A percentile compares a stretch with the other conserved stretches of the same genome.
phyloP scores from a whole-genome alignment of 2,888 invertebrate genomes.

The Mayetiola destructor region DNA sequence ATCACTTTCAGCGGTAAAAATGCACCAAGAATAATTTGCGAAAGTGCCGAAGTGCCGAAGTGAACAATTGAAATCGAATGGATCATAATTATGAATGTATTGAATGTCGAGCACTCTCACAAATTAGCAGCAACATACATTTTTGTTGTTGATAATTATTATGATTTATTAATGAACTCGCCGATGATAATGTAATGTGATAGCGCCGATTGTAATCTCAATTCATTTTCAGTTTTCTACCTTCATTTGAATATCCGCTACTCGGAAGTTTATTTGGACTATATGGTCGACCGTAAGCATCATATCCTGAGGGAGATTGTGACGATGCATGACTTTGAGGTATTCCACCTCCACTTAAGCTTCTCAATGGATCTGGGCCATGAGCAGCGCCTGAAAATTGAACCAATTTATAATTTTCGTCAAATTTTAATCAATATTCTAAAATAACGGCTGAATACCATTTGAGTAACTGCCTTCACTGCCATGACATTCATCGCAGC shows the following conservation, averaged over 20 bases:
- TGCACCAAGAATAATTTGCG: no score
- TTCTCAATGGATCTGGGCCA: conserved; percentile 12
- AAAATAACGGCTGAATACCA: conserved; percentile 10
- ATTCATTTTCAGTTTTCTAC: background rate
- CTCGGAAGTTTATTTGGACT: background rate
- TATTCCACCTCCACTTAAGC: background rate
- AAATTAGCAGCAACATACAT: no score
- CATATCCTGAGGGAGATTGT: background rate
- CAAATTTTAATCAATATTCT: background rate
- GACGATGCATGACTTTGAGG: background rate
- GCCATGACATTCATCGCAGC: conserved; percentile 51
- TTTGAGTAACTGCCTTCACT: conserved; percentile 18
- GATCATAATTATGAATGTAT: no score
- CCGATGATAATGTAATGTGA: no score
- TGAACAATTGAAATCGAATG: no score
- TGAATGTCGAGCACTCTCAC: no score
- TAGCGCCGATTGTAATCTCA: no score
- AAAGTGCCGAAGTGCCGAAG: no score
- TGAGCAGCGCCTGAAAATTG: background rate
- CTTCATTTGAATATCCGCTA: background rate
- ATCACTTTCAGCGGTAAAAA: no score
- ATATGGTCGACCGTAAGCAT: background rate
- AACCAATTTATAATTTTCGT: background rate
- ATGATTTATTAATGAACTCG: no score
- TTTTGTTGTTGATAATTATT: no score